Conservation (phyloP, 1,140 invertebrate genomes). For the Drosophila subobscura region DNA sequence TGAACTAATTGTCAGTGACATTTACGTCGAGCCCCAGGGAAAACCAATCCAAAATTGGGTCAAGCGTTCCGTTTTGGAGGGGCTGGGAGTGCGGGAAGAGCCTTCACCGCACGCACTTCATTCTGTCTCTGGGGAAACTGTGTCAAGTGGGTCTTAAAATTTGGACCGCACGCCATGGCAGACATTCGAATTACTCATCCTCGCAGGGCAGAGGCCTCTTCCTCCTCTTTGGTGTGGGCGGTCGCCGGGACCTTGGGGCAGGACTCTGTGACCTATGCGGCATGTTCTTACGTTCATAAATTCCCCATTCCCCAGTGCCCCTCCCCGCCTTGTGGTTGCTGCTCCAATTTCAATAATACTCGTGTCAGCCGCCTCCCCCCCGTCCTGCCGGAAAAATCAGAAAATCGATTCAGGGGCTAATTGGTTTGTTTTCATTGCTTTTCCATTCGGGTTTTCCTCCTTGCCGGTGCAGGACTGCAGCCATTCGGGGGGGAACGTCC, state of each 20-base stretch:
- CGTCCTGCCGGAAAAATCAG: slow-evolving; percentile 40
- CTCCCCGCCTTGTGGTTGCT: neutral
- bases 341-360: slow-evolving; percentile 30
- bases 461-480: neutral
- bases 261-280: slow-evolving; percentile 35
- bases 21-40: slow-evolving; percentile 14
- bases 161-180: slow-evolving; percentile 53
- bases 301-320: neutral
- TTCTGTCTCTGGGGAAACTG: slow-evolving; percentile 52
- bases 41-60: slow-evolving; percentile 63
- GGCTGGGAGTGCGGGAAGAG: neutral
- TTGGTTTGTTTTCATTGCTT: slow-evolving; percentile 54
- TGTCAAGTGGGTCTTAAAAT: slow-evolving; percentile 59
- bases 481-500: slow-evolving; percentile 48
- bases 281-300: slow-evolving; percentile 28
- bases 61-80: slow-evolving; percentile 15
- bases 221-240: neutral
- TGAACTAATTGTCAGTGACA: slow-evolving; percentile 58
- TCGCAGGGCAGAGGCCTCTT: slow-evolving; percentile 10
- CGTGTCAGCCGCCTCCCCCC: neutral
- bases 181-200: slow-evolving; percentile 57
- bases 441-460: neutral
- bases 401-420: slow-evolving; percentile 66
- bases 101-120: slow-evolving; percentile 54
- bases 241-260: slow-evolving; percentile 50